Evolutionary conservation across 2,797 vertebrate genomes (phyloP), one percentile per base, ranked within the genome.

Genomic region (Pitangus sulphuratus): DNA sequence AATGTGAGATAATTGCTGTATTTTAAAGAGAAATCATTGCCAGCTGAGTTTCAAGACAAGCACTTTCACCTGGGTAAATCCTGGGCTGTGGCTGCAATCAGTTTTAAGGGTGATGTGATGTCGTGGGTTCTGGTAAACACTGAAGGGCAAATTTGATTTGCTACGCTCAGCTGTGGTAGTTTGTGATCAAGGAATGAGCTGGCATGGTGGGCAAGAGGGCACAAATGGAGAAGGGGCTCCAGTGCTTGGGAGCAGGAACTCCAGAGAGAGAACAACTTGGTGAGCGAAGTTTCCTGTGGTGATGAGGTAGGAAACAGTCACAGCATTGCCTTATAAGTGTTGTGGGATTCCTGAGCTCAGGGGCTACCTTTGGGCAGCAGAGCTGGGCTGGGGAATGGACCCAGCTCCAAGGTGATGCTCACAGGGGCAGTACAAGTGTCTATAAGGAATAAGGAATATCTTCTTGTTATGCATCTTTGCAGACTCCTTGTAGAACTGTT

Each of bases 321-420:
- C 39, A 40, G 39, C 15, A 15, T 40, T 40, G 39, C 8, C 15
- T 22, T 21, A 16, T 8, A 62, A 26, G 2, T 3, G 0, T 42
- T 6, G 0, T 11, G 11, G 44, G 45, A 21, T 13, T 64, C 11
- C 25, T 12, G 76, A 39, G 14, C 13, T 50, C 5, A 3, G 30
- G 50, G 17, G 5, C 26, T 15, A 13, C 22, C 8, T 31, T 40
- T 25, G 60, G n/a, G 45, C 45, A 64, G 48, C 48, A 56, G 48
- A 56, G 13, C 20, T 72, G 70, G 26, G 33, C 18, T 70, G 39
- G 6, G 16, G 6, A 1, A 10, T 21, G 31, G 6, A 6, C 3
- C 6, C 22, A 0, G 2, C 0, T 2, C 17, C 9, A 22, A 15
- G 33, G 31, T 22, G 31, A 2, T 31, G 22, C 9, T 64, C 6